Evolutionary conservation across 2,888 invertebrate genomes (phyloP).

Genomic region (Dynastes maya): DNA sequence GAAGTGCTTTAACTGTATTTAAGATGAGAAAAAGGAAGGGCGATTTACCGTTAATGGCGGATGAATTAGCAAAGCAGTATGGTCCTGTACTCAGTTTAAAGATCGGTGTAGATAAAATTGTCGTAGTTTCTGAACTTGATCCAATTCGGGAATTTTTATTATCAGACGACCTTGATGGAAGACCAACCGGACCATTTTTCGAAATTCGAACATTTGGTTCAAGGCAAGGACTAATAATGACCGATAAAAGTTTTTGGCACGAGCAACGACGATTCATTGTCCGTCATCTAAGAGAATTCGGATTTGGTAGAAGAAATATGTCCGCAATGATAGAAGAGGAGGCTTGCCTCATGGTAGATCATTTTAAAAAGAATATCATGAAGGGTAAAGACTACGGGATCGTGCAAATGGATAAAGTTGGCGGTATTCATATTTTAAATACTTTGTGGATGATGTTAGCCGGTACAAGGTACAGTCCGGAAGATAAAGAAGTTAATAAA

Average conservation of each 20-base stretch:
- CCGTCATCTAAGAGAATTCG: slow-evolving; percentile 85
- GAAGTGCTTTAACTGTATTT: slow-evolving; percentile 79
- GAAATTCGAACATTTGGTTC: slow-evolving; percentile 84
- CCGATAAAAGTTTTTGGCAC: slow-evolving; percentile 77
- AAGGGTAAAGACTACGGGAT: slow-evolving; percentile 70
- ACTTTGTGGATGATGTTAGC: slow-evolving; percentile 90
- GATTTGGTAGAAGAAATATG: slow-evolving; percentile 87
- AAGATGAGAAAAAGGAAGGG: slow-evolving; percentile 78
- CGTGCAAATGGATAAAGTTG: slow-evolving; percentile 80
- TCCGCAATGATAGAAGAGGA: slow-evolving; percentile 81
- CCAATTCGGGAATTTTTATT: slow-evolving; percentile 83
- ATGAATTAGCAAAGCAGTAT: slow-evolving; percentile 76
- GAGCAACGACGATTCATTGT: slow-evolving; percentile 86
- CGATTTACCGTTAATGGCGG: slow-evolving; percentile 80
- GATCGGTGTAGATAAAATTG: slow-evolving; percentile 84
- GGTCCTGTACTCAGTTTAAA: slow-evolving; percentile 81
- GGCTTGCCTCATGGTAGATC: slow-evolving; percentile 77
- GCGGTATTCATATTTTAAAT: slow-evolving; percentile 85
- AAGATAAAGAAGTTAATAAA: slow-evolving; percentile 79
- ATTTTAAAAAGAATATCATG: slow-evolving; percentile 69
- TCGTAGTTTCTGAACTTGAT: slow-evolving; percentile 80
- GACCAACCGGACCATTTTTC: slow-evolving; percentile 85
- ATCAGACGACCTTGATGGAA: slow-evolving; percentile 84
- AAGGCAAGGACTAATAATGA: slow-evolving; percentile 79
- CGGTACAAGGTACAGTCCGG: slow-evolving; percentile 80